Conservation (phyloP, 53 echinoderm and acorn worm genomes). For the Crossaster papposus region DNA sequence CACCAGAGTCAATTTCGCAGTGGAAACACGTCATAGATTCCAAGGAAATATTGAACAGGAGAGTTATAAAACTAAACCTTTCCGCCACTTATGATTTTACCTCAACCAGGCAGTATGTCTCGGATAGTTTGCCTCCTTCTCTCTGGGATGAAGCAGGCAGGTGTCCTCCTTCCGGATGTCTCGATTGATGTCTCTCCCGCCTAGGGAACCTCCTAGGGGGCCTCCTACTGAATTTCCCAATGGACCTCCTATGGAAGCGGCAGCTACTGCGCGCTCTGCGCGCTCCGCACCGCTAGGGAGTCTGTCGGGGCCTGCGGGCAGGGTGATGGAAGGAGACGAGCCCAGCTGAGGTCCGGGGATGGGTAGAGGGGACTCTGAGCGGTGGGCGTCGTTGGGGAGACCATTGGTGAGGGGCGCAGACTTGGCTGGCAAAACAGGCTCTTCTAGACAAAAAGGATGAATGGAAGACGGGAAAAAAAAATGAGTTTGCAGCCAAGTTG, state of each 20-base stretch:
- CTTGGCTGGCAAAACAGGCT: conserved; percentile 49
- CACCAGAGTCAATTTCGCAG: not conserved
- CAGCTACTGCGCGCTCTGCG: conserved; percentile 23
- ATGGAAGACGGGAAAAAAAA: not conserved
- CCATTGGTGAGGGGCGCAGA: conserved; percentile 41
- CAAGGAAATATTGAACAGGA: not conserved
- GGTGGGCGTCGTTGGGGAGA: conserved; percentile 60
- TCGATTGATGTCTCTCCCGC: conserved; percentile 27
- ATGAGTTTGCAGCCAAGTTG: too few species aligned
- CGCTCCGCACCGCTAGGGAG: conserved; percentile 48
- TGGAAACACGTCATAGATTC: not conserved
- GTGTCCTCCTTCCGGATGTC: conserved; percentile 53
- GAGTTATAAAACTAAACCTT: not conserved
- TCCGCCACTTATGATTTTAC: conserved; percentile 26
- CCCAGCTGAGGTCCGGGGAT: conserved; percentile 49
- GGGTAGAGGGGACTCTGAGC: conserved; percentile 49
- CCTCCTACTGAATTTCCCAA: conserved; percentile 1
- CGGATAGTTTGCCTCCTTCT: conserved; percentile 27
- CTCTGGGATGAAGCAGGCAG: conserved; percentile 43
- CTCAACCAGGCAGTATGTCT: conserved; percentile 48
- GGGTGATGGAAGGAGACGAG: conserved; percentile 51
- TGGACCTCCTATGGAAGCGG: not conserved
- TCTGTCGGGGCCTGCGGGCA: conserved; percentile 40
- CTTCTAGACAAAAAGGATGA: conserved; percentile 3
- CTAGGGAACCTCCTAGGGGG: conserved; percentile 15